Base-by-base conservation (phyloP, 2,888 invertebrate species). In the Chymomyza amoena region DNA sequence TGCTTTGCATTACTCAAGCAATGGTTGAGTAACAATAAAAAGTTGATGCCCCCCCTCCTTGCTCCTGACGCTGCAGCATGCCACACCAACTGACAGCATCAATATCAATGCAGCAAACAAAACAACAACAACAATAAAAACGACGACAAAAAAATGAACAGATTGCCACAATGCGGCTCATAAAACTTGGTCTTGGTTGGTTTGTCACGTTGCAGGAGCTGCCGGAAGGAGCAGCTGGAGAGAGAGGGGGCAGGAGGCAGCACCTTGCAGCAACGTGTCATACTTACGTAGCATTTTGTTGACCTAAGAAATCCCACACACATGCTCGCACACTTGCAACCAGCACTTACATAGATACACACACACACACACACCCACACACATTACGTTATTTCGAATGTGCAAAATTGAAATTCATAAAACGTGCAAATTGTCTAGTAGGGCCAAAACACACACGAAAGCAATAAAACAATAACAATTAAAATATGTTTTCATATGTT, bases 401-500 rank as follows among this genome's bases (percentile, higher is more conserved):
- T n/a, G 60, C 60, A 7, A 60, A 60, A 60, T 60, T 60, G 60
- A 60, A 60, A 60, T 60, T 60, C 60, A 60, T 16, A 15, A 36
- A 36, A 60, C 60, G 60, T 60, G 32, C 28, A 45, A 45, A 45
- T 15, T 6, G 51, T 62, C 70, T 76, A 76, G 39, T 45, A 45
- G 39, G 39, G 39, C 39, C 39, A 10, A 39, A 28, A 32, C 32
- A 32, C 13, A 45, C 39, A 45, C 39, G 13, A 10, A 45, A 45
- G 39, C 72, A 68, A 65, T 59, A 72, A 68, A 75, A 76, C 76
- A 72, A 75, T 75, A 75, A 64, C 76, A 75, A 75, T 76, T 75
- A 75, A 75, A 71, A 80, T 80, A 77, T 80, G 68, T 73, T 13
- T 20, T 18, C 15, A 20, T 57, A 15, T 60, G 4, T 60, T 60